Percentiles rank a stretch among this genome's conserved stretches.
Evolutionary conservation across 2,113 vertebrate genomes (phyloP).

Genomic region (Sturnira hondurensis): DNA sequence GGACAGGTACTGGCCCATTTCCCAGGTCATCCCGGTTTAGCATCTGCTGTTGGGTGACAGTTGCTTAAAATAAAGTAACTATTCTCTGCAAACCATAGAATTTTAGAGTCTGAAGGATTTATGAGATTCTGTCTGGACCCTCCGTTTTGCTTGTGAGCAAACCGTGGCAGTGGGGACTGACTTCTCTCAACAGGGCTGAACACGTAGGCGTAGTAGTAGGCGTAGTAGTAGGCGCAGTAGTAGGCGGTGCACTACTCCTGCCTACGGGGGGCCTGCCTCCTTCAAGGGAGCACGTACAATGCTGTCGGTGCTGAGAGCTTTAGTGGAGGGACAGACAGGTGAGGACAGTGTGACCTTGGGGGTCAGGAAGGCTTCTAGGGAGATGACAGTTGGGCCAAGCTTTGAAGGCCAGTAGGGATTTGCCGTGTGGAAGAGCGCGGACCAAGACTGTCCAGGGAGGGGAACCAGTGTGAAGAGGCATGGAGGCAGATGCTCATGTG

Average conservation of each 20-base stretch:
- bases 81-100: not conserved
- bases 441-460: not conserved
- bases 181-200: not conserved
- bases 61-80: not conserved
- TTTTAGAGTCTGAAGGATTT: not conserved
- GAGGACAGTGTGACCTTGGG: not conserved
- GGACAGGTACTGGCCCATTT: not conserved
- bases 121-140: not conserved
- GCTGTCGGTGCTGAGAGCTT: not conserved
- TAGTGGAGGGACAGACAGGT: rapidly evolving
- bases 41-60: not conserved
- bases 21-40: not conserved
- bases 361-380: not conserved
- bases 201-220: too few relatives aligned
- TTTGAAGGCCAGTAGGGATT: not conserved
- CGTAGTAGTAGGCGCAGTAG: too few relatives aligned
- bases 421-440: not conserved
- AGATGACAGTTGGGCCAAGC: not conserved
- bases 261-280: not conserved
- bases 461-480: not conserved
- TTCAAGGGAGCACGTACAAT: rapidly evolving
- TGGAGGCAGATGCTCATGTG: not conserved
- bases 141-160: not conserved
- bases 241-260: not conserved
- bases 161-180: not conserved